Evolutionary conservation across 2,888 invertebrate genomes (phyloP), one percentile per base, ranked within the genome.

Genomic region (Asteroscopus sphinx): DNA sequence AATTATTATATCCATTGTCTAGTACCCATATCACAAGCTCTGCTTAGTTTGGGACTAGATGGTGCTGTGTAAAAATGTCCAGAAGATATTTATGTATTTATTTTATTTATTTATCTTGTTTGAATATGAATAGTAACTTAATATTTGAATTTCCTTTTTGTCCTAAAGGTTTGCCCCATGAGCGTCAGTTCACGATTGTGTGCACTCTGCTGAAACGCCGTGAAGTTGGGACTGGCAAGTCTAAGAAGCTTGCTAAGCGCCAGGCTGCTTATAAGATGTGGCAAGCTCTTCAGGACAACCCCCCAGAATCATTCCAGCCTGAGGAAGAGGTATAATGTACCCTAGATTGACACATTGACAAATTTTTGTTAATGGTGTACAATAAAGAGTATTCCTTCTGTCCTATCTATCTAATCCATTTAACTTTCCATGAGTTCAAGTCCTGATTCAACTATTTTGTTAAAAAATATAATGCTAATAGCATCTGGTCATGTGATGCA

Each of bases 221-320:
- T 21, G 98, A 99, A 90, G 94, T 96, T 32, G 98, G 98, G 45
- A 96, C 96, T 33, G 99, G 99, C 12, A 98, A 99, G 84, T 99
- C 98, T 47, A 99, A 99, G 95, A 99, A 99, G 89, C 95, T 98
- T 46, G 99, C 99, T 2, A 99, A 99, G 90, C 95, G 99, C n/a
- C 96, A 98, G 86, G 99, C 99, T 0, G 99, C 99, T 1, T 97
- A 98, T 85, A 97, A 98, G 88, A 98, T 99, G 98, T 97, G 97
- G 97, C 96, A 97, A 73, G 95, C 96, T 33, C 89, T 99, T 61
- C 97, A 98, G 82, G 97, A 97, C 70, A 95, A 96, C 79, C 97
- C 97, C 0, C 95, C 96, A 8, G 97, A 97, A 81, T 94, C 96
- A 8, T 96, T 95, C 84, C 96, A 95, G 82, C 95, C 95, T 33